Conservation (phyloP, 35 echinoderm and acorn worm species). For the Lytechinus variegatus region DNA sequence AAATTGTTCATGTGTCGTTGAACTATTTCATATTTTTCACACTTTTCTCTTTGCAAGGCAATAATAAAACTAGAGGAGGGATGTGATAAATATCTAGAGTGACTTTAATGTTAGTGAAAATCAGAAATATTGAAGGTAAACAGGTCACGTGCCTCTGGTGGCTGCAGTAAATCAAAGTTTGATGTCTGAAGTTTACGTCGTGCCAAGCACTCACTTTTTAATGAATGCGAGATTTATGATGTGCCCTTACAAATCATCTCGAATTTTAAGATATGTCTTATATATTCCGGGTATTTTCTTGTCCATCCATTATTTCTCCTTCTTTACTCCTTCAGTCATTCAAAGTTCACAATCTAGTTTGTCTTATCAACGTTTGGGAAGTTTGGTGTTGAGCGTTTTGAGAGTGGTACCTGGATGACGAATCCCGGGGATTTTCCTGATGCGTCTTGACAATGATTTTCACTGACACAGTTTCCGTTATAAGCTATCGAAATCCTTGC, state of each 20-base stretch:
- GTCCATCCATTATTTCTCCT: neutral
- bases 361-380: no score
- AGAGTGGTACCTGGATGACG: no score
- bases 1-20: conserved; percentile 32
- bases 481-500: no score
- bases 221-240: conserved; percentile 13
- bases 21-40: neutral
- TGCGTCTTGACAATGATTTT: no score
- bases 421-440: no score
- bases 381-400: no score
- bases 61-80: neutral
- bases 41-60: neutral
- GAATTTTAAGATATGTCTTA: neutral
- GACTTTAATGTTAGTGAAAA: neutral
- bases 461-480: no score
- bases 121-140: neutral
- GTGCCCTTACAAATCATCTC: neutral
- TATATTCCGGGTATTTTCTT: no score
- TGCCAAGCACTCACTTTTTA: neutral
- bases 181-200: neutral
- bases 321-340: neutral
- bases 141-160: neutral
- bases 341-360: no score
- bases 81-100: neutral
- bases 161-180: neutral